A percentile compares a stretch with the other conserved stretches of the same genome.
Evolutionary conservation across 2,888 invertebrate species (phyloP).

Genomic region (Drosophila mayaguana): DNA sequence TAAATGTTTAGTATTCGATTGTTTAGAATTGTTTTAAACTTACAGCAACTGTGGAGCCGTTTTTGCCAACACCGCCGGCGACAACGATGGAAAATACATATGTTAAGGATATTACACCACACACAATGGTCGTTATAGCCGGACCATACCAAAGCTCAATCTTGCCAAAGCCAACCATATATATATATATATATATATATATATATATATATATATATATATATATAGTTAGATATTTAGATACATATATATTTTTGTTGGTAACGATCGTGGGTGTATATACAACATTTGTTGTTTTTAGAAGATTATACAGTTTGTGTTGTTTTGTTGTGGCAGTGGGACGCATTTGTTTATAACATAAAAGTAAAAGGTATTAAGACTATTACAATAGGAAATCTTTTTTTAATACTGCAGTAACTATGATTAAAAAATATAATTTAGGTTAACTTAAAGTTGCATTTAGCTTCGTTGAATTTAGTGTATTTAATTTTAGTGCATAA

Average conservation of each 20-base stretch:
- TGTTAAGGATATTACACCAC: slow-evolving; percentile 90
- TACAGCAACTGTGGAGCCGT: slow-evolving; percentile 99
- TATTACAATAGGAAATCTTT: not conserved
- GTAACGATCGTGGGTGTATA: slow-evolving; percentile 29
- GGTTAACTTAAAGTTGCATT: slow-evolving; percentile 5
- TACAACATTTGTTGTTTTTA: slow-evolving; percentile 29
- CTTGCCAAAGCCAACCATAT: slow-evolving; percentile 86
- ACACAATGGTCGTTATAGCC: slow-evolving; percentile 90
- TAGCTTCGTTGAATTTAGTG: not conserved
- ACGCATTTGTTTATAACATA: slow-evolving; percentile 60
- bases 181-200: slow-evolving; percentile 4
- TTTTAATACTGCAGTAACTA: slow-evolving; percentile 9
- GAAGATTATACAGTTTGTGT: slow-evolving; percentile 36
- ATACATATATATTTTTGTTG: slow-evolving; percentile 13
- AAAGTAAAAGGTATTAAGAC: slow-evolving; percentile 62
- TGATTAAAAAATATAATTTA: slow-evolving; percentile 1
- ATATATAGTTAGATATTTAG: slow-evolving; percentile 10
- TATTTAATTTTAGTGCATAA: not conserved
- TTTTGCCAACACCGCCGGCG: slow-evolving; percentile 98
- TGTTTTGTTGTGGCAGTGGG: slow-evolving; percentile 45
- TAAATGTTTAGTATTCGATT: slow-evolving; percentile 5
- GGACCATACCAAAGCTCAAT: slow-evolving; percentile 92
- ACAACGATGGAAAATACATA: slow-evolving; percentile 92
- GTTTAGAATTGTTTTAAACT: slow-evolving; percentile 86
- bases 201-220: slow-evolving; percentile 22